Percentiles rank a stretch among this genome's conserved stretches.
Conservation (phyloP, 2,888 invertebrate species). For the Polyommatus iphigenia region DNA sequence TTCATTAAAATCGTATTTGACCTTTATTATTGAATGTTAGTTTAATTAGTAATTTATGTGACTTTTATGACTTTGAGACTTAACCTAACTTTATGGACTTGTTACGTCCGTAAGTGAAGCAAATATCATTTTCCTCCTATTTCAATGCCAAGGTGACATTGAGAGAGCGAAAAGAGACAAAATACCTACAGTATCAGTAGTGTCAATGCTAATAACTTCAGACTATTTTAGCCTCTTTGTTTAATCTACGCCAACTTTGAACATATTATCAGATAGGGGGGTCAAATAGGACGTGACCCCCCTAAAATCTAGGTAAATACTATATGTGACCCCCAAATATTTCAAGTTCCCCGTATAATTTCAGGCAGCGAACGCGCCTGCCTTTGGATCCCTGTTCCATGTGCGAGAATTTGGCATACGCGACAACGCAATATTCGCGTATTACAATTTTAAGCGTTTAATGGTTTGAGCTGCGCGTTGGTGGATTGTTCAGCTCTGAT, state of each 20-base stretch:
- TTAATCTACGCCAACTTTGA: neutral
- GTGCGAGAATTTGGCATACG: too few species aligned
- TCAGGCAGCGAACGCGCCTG: too few species aligned
- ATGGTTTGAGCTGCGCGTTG: neutral
- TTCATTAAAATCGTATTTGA: slow-evolving; percentile 23
- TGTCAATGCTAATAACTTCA: neutral
- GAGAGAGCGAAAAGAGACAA: neutral
- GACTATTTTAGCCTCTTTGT: neutral
- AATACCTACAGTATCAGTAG: neutral
- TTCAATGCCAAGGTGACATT: slow-evolving; percentile 14
- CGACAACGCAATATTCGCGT: neutral
- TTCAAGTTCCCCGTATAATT: too few species aligned
- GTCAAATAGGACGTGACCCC: too few species aligned
- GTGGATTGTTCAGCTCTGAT: neutral
- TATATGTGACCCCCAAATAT: too few species aligned
- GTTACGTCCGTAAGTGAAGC: neutral
- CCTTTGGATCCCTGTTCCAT: neutral
- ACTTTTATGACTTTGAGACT: slow-evolving; percentile 5
- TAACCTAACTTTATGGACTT: neutral
- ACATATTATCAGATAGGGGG: too few species aligned
- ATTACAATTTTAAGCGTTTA: neutral
- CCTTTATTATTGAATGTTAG: slow-evolving; percentile 4
- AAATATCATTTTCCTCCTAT: neutral
- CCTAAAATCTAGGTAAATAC: too few species aligned
- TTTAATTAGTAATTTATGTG: slow-evolving; percentile 26